Evolutionary conservation across 2,113 vertebrate genomes (phyloP).

Genomic region (Poecile atricapillus): DNA sequence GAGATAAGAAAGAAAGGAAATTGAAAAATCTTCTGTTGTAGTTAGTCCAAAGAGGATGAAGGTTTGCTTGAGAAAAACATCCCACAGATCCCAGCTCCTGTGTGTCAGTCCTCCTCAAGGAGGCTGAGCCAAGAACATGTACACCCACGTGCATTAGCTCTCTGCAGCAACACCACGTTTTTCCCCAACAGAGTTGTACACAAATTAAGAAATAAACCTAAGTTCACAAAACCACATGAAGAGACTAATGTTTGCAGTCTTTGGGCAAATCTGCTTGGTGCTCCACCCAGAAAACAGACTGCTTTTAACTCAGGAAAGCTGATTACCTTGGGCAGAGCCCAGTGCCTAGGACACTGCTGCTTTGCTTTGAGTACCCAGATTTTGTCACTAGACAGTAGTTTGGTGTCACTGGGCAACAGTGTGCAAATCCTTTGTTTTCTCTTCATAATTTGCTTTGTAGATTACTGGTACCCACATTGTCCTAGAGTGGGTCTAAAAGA

Average conservation of each 20-base stretch:
- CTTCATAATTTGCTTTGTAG: background rate
- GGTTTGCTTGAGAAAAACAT: background rate
- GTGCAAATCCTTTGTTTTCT: background rate
- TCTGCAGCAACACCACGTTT: background rate
- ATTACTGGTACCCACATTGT: background rate
- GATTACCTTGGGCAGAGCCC: background rate
- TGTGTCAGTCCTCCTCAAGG: background rate
- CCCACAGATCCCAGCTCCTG: background rate
- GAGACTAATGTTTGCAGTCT: background rate
- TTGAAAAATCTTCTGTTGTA: background rate
- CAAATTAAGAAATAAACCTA: constrained; percentile 28
- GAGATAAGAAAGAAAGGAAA: accelerated
- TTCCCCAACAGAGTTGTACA: background rate
- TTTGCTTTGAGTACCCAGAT: background rate
- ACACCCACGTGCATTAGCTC: background rate
- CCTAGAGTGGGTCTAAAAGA: background rate
- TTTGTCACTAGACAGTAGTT: background rate
- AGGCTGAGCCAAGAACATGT: background rate
- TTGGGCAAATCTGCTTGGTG: background rate
- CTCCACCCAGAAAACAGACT: background rate
- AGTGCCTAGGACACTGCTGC: background rate
- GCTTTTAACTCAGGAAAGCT: background rate
- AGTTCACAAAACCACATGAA: constrained; percentile 30
- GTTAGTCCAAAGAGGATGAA: background rate
- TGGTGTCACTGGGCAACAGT: background rate